These are phyloP conservation scores for Sebastes steindachneri DNA, from an alignment of 2,797 vertebrate genomes.

Conservation along the genomic window DNA sequence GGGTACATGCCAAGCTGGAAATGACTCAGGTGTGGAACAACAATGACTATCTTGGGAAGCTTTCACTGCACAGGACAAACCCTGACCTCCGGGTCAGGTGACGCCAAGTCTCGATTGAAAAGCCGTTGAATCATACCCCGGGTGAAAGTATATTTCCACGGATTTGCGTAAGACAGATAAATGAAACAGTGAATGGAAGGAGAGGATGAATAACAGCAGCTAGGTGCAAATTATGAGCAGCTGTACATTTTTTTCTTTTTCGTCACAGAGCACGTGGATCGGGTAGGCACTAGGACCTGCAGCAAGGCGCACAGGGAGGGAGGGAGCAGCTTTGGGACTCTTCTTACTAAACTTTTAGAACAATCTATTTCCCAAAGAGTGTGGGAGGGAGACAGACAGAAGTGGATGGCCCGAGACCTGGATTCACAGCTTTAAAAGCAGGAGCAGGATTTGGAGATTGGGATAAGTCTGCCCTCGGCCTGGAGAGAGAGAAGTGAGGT, in stretches of 20 bases:
- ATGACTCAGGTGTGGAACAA: conserved; percentile 38
- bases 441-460: conserved; percentile 69
- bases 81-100: neutral
- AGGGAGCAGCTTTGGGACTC: conserved; percentile 74
- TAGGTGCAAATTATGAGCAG: conserved; percentile 46
- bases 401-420: conserved; percentile 77
- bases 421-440: conserved; percentile 71
- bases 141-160: conserved; percentile 31
- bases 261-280: conserved; percentile 21
- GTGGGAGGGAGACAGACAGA: conserved; percentile 76
- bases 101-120: conserved; percentile 7
- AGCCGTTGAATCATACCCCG: conserved; percentile 16
- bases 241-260: conserved; percentile 25
- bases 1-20: neutral
- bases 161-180: neutral
- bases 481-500: conserved; percentile 58
- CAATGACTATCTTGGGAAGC: conserved; percentile 10
- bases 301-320: conserved; percentile 54
- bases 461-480: conserved; percentile 63
- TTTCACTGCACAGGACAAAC: neutral
- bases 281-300: conserved; percentile 83
- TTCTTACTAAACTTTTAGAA: conserved; percentile 82
- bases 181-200: conserved; percentile 17
- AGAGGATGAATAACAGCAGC: conserved; percentile 47
- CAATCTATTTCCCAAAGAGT: conserved; percentile 84